Conservation (phyloP, 2,888 invertebrate species). For the Phoronis australis region DNA sequence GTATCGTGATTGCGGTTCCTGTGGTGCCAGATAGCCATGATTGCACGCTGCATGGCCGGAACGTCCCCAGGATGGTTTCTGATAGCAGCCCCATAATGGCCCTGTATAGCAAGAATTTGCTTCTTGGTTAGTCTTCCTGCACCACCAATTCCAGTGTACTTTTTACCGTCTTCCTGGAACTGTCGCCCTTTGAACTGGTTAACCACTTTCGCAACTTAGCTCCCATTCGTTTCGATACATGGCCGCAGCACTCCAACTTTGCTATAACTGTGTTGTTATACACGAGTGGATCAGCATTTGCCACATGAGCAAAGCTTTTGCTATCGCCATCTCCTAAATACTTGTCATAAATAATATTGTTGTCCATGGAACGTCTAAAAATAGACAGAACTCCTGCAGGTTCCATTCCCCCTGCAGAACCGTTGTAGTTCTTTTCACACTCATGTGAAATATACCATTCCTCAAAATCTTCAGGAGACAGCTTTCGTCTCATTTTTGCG, state of each 20-base stretch:
- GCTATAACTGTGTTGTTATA: not conserved
- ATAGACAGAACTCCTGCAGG: no score
- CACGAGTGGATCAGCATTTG: slow-evolving; percentile 1
- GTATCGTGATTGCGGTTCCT: slow-evolving; percentile 2
- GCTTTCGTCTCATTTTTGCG: no score
- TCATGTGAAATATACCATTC: no score
- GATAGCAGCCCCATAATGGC: slow-evolving; percentile 9
- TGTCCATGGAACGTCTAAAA: no score
- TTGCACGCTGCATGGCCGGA: slow-evolving; percentile 3
- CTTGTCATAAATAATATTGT: no score
- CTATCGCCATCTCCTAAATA: no score
- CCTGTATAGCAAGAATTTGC: slow-evolving; percentile 8
- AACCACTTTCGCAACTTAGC: slow-evolving; percentile 2
- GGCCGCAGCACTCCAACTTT: slow-evolving; percentile 10
- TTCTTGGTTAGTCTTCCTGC: slow-evolving; percentile 1
- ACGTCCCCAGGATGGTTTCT: slow-evolving; percentile 1
- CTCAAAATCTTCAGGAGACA: no score
- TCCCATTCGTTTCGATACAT: slow-evolving; percentile 7
- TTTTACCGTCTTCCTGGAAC: not conserved
- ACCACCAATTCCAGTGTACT: slow-evolving; percentile 2
- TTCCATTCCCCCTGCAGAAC: no score
- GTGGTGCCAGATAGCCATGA: slow-evolving; percentile 6
- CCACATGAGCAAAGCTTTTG: no score
- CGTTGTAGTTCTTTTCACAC: no score
- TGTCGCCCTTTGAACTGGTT: not conserved